phyloP scores from a whole-genome alignment of 1,140 invertebrate species.

The Temnothorax curvispinosus region DNA sequence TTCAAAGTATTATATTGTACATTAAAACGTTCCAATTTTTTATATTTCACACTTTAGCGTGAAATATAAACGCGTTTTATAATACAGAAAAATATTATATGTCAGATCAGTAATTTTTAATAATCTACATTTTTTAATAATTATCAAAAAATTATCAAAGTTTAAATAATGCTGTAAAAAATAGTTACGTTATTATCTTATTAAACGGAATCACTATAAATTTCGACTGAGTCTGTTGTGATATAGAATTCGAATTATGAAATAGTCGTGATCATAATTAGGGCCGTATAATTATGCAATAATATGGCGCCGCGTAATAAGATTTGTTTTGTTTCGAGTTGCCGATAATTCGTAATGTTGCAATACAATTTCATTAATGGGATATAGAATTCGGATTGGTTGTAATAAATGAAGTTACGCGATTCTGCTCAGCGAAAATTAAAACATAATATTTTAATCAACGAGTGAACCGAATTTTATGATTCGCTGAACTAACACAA shows the following conservation, averaged over 20 bases:
- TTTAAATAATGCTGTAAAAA: not conserved
- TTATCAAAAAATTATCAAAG: not conserved
- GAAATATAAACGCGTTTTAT: not conserved
- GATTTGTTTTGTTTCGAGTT: slow-evolving; percentile 31
- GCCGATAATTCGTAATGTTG: slow-evolving; percentile 24
- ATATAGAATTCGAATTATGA: slow-evolving; percentile 8
- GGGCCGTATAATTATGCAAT: slow-evolving; percentile 18
- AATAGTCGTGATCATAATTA: slow-evolving; percentile 31
- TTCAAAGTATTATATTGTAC: not conserved
- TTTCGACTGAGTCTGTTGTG: not conserved
- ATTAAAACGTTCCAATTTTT: not conserved
- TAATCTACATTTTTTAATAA: not conserved
- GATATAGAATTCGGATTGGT: slow-evolving; percentile 3
- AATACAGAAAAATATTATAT: not conserved
- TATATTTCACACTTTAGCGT: not conserved
- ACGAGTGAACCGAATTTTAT: slow-evolving; percentile 9
- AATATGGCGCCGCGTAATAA: slow-evolving; percentile 22
- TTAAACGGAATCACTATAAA: not conserved
- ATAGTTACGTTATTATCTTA: not conserved
- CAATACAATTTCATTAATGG: slow-evolving; percentile 29
- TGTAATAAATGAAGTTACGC: not conserved
- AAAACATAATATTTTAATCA: slow-evolving; percentile 49
- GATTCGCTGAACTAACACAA: not conserved
- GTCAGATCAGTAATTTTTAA: not conserved
- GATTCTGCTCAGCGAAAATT: slow-evolving; percentile 17